Evolutionary conservation across 2,797 vertebrate species (phyloP).

Genomic region (Lateolabrax maculatus): DNA sequence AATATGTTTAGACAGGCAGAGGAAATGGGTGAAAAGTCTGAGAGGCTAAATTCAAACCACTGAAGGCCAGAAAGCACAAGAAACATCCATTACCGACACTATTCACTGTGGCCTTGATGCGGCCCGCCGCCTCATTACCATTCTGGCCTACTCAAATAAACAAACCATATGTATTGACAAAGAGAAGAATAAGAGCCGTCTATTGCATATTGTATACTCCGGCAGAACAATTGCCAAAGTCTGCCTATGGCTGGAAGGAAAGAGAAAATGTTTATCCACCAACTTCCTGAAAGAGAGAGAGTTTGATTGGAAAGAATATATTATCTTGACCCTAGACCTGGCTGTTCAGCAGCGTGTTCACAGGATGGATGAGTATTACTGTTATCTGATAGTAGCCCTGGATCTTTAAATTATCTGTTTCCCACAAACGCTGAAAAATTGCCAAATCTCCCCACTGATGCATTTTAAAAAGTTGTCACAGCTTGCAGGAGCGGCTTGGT

Average conservation of each 20-base stretch:
- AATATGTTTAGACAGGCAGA: slow-evolving; percentile 20
- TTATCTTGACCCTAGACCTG: slow-evolving; percentile 15
- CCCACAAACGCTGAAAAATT: background rate
- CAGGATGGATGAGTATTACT: slow-evolving; percentile 25
- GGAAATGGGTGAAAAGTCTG: slow-evolving; percentile 8
- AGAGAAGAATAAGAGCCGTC: slow-evolving; percentile 2
- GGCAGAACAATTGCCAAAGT: slow-evolving; percentile 24
- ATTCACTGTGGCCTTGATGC: slow-evolving; percentile 39
- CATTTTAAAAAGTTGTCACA: background rate
- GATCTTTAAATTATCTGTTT: background rate
- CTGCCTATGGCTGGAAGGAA: slow-evolving; percentile 2
- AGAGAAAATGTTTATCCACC: slow-evolving; percentile 1
- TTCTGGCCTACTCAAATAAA: slow-evolving; percentile 31
- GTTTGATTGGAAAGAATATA: slow-evolving; percentile 14
- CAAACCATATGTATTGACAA: slow-evolving; percentile 27
- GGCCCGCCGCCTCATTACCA: slow-evolving; percentile 40
- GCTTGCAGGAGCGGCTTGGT: background rate
- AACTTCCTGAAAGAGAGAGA: slow-evolving; percentile 8
- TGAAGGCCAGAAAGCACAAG: background rate
- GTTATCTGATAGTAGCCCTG: background rate
- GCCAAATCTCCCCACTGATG: background rate
- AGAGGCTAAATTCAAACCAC: slow-evolving; percentile 18
- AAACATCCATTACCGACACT: slow-evolving; percentile 39
- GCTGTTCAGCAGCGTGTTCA: slow-evolving; percentile 17
- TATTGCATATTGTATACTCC: slow-evolving; percentile 26